Base-by-base conservation (phyloP, 2,888 invertebrate species). In the Ophion costatus region DNA sequence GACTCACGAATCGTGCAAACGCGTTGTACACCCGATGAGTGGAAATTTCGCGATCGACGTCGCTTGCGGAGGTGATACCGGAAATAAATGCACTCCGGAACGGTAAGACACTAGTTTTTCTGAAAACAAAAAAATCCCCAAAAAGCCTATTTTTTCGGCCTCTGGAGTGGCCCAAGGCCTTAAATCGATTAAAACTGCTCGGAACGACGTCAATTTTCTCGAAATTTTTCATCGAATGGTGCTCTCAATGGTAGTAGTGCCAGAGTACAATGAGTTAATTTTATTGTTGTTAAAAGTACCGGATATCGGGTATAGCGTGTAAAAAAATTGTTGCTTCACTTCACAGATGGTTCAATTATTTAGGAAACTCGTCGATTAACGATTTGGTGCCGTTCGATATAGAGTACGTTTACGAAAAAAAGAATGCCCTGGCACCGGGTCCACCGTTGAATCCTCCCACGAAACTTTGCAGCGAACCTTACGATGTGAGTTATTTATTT, bases 1-100 rank as follows among this genome's bases (percentile, higher is more conserved):
- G 0, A 95, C 96, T 0, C 98, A 95, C 92, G 95, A 97, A 45
- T 98, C 98, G 0, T 99, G 99, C 92, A 95, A 95, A 64, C 95
- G 96, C 33, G 96, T 98, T 0, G 94, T 97, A 14, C 95, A 97
- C 90, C 97, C 98, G 0, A 96, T 96, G 84, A 96, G 96, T 2
- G 97, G 98, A 11, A 94, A 95, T 74, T 95, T 96, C 7, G 97
- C 97, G 1, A 95, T 98, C 93, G 96, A 96, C 86, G 90, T 97
- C n/a, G 95, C 97, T 90, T 98, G 98, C 92, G 97, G 97, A 0
- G 94, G 91, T 0, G 94, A 95, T 87, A 95, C 95, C 22, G 95
- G 96, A 0, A 94, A 95, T 0, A 94, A 95, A 3, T 99, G 99
- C 90, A 95, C 94, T 10, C 94, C 96, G 0, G 90, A 94, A 88